Evolutionary conservation across 2,888 invertebrate genomes (phyloP), one percentile per base, ranked within the genome.

Genomic region (Rhodophaea formosa): DNA sequence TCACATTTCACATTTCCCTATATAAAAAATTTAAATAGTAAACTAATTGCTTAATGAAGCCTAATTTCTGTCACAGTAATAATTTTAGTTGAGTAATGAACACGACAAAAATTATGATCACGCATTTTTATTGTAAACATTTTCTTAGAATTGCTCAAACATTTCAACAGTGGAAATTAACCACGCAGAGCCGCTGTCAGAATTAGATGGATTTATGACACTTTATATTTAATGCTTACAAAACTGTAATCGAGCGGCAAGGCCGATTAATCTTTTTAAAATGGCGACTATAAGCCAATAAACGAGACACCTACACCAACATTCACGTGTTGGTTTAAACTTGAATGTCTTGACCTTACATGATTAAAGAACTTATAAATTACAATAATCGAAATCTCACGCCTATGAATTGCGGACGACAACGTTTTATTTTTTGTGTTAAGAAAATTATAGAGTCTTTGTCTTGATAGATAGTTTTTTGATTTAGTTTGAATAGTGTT

Each of bases 241-340:
- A 74, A 69, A 65, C 62, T 60, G 59, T 68, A 75, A 77, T 79
- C 74, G 77, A 72, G 60, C 59, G 63, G 62, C 69, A 65, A 75
- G 74, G 74, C 66, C 70, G 53, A 67, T 68, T 63, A 64, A 61
- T 73, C 68, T 68, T 69, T 66, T 63, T 58, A 56, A 64, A 66
- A 70, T 64, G 62, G 62, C 56, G 58, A 64, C 64, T 69, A 59
- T 68, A 70, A 71, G 69, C 68, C 64, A 67, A 65, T 65, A 70
- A 51, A 72, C 66, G 71, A 68, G 69, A 75, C 62, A 56, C 59
- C 63, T 68, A 69, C 70, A 68, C 69, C 71, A 63, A 62, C 65
- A 55, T 54, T 62, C 63, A 64, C 63, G 63, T 59, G 56, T 63
- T 64, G 58, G 57, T 63, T 59, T 32, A 45, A 46, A 57, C 54